Conservation (phyloP, 2,797 vertebrate species). For the Rhodeus uyekii region DNA sequence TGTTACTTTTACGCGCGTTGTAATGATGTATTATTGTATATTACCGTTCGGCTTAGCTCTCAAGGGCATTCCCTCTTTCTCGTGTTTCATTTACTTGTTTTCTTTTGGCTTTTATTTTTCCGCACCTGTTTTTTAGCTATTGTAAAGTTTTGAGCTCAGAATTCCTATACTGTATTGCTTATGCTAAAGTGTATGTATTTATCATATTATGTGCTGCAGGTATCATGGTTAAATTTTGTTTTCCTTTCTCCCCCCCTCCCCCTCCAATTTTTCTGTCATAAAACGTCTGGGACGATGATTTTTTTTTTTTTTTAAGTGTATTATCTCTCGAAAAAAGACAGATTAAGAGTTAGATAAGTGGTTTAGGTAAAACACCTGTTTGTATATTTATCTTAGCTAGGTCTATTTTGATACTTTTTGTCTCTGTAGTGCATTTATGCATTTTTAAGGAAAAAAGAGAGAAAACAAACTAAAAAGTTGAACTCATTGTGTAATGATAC, state of each 20-base stretch:
- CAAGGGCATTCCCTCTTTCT: slow-evolving; percentile 74
- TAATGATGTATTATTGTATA: slow-evolving; percentile 83
- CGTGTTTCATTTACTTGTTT: slow-evolving; percentile 46
- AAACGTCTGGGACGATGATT: slow-evolving; percentile 83
- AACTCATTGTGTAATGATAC: slow-evolving; percentile 82
- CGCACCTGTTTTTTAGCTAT: slow-evolving; percentile 77
- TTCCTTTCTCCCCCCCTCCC: slow-evolving; percentile 13
- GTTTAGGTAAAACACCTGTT: slow-evolving; percentile 86
- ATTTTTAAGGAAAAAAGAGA: slow-evolving; percentile 84
- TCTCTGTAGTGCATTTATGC: slow-evolving; percentile 87
- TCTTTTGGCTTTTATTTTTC: slow-evolving; percentile 55
- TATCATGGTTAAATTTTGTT: slow-evolving; percentile 75
- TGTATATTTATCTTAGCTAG: slow-evolving; percentile 92
- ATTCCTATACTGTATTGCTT: slow-evolving; percentile 83
- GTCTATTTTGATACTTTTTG: slow-evolving; percentile 89
- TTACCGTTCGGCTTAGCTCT: slow-evolving; percentile 80
- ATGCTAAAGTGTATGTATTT: slow-evolving; percentile 83
- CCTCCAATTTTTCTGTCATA: slow-evolving; percentile 67
- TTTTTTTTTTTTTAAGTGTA: slow-evolving; percentile 69
- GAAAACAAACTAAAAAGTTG: slow-evolving; percentile 78
- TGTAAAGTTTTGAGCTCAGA: slow-evolving; percentile 81
- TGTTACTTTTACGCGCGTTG: slow-evolving; percentile 74
- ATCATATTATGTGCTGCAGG: slow-evolving; percentile 84
- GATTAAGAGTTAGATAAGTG: slow-evolving; percentile 83
- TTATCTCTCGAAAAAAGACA: slow-evolving; percentile 78